These are phyloP conservation scores for Macropus fuliginosus DNA, from an alignment of 2,797 vertebrate species.

Conservation along the genomic window DNA sequence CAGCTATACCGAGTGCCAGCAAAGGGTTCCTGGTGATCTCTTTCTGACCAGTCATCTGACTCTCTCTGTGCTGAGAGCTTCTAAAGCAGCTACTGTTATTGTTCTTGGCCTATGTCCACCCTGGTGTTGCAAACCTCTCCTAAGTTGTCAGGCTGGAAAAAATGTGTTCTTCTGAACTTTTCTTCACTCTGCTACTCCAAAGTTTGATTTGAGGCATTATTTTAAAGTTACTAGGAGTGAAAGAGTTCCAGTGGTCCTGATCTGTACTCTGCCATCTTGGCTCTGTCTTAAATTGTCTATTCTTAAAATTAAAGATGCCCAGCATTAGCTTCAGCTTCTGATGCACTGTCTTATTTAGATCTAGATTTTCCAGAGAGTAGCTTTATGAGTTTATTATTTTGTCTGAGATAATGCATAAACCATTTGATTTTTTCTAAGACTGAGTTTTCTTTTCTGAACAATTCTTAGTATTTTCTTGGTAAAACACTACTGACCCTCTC, in stretches of 20 bases:
- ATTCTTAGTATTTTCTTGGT: constrained; percentile 30
- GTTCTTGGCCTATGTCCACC: background rate
- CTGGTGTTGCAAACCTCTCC: background rate
- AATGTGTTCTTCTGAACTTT: background rate
- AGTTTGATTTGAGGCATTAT: background rate
- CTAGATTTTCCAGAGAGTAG: background rate
- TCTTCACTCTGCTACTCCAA: background rate
- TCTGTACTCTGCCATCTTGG: background rate
- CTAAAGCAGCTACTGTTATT: no score
- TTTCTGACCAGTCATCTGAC: background rate
- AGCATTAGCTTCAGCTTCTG: background rate
- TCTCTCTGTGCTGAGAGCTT: no score
- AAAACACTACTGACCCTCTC: constrained; percentile 37
- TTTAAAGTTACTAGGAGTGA: background rate
- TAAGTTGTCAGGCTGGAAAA: background rate
- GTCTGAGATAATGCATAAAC: background rate
- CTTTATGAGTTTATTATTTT: background rate
- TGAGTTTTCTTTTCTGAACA: constrained; percentile 59
- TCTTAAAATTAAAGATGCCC: background rate
- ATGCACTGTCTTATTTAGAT: constrained; percentile 9
- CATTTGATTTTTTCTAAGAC: constrained; percentile 49
- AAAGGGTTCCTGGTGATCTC: background rate
- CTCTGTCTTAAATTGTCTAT: background rate
- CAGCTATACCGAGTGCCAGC: background rate
- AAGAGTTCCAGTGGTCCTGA: background rate